phyloP scores from a whole-genome alignment of 2,888 invertebrate genomes.

The Epistrophella euchroma region DNA sequence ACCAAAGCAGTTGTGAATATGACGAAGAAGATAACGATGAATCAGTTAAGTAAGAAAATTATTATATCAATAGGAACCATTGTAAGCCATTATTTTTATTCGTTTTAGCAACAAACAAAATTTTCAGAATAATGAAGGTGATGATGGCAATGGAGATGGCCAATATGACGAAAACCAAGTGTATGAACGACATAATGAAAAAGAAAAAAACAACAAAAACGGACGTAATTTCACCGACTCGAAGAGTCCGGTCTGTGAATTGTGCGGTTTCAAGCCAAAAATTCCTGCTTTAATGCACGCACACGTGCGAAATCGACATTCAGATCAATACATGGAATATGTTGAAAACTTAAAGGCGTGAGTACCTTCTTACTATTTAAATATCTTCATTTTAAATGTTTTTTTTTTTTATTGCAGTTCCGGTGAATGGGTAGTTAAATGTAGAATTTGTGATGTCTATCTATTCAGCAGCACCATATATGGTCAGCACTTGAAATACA shows the following conservation, averaged over 20 bases:
- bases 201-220: conserved; percentile 25
- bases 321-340: conserved; percentile 71
- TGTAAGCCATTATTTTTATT: not conserved
- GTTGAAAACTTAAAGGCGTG: conserved; percentile 66
- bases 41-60: conserved; percentile 34
- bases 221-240: conserved; percentile 68
- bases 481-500: conserved; percentile 71
- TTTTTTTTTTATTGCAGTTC: conserved; percentile 25
- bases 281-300: conserved; percentile 71
- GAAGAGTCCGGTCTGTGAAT: conserved; percentile 64
- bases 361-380: not conserved
- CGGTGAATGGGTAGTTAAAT: conserved; percentile 69
- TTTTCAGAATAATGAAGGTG: not conserved
- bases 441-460: conserved; percentile 69
- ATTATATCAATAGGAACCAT: not conserved
- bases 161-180: not conserved
- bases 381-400: not conserved
- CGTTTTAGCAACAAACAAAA: conserved; percentile 38
- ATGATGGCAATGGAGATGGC: not conserved
- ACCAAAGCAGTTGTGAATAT: conserved; percentile 62
- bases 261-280: conserved; percentile 72
- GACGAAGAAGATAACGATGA: conserved; percentile 58
- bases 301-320: conserved; percentile 67
- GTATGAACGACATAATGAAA: conserved; percentile 36
- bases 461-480: conserved; percentile 70